Conservation (phyloP, 2,797 vertebrate genomes). For the Botia almorhae region DNA sequence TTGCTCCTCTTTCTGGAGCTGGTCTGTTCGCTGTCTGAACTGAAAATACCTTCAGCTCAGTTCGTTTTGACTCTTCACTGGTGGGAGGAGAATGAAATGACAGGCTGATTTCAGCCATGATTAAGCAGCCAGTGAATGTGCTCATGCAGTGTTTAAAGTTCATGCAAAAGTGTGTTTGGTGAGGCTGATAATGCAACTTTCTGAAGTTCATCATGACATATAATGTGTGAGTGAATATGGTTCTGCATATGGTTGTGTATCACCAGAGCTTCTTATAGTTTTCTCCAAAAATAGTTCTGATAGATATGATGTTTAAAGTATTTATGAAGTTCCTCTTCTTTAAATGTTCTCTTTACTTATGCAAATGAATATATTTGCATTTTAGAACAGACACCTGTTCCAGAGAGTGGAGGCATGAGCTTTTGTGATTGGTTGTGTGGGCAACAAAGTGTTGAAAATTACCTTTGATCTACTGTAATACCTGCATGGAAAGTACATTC, state of each 20-base stretch:
- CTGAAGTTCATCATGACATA: neutral
- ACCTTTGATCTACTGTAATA: neutral
- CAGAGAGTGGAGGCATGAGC: no score
- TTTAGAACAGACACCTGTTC: neutral
- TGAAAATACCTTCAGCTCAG: neutral
- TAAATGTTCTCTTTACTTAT: neutral
- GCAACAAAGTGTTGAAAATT: neutral
- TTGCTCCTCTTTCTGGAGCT: neutral
- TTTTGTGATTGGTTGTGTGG: no score
- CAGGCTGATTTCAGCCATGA: neutral
- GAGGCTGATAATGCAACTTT: neutral
- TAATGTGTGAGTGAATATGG: neutral
- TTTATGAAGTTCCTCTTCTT: neutral
- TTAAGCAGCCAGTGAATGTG: neutral
- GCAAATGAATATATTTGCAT: neutral
- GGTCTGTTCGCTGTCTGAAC: neutral
- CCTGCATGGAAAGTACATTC: neutral
- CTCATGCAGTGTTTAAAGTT: neutral
- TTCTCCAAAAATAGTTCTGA: neutral
- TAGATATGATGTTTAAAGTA: neutral
- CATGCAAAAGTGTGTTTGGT: slow-evolving; percentile 27
- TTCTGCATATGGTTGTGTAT: neutral
- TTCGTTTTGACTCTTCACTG: slow-evolving; percentile 7
- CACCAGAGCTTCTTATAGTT: neutral
- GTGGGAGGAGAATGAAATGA: slow-evolving; percentile 15